These are phyloP conservation scores for Hassar affinis DNA, from an alignment of 2,113 vertebrate species.

Conservation along the genomic window DNA sequence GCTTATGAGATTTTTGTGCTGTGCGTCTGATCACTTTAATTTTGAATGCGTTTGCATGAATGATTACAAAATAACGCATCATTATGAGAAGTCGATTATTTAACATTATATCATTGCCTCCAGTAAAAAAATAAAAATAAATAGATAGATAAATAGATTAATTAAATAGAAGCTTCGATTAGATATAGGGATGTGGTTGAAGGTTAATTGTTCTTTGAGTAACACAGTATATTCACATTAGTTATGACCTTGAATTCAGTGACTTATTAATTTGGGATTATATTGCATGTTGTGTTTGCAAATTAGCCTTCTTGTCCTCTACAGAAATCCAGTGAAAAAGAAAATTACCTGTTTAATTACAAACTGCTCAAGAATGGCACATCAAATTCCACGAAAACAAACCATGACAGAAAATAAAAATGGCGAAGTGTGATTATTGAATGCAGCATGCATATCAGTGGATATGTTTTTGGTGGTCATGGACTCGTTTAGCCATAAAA, in stretches of 20 bases:
- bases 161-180: background rate
- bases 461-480: constrained; percentile 11
- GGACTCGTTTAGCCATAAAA: background rate
- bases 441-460: constrained; percentile 12
- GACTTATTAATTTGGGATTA: background rate
- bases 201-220: background rate
- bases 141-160: background rate
- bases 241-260: constrained; percentile 10
- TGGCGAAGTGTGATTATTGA: constrained; percentile 28
- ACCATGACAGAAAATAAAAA: background rate
- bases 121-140: background rate
- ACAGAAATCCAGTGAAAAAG: constrained; percentile 5
- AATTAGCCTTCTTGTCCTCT: constrained; percentile 30
- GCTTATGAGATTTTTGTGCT: constrained; percentile 8
- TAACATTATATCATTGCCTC: background rate
- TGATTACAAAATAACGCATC: background rate
- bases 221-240: background rate
- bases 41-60: background rate
- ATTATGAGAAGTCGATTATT: background rate
- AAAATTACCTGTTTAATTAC: constrained; percentile 29
- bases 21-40: background rate
- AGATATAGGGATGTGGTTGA: background rate
- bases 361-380: constrained; percentile 7
- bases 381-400: constrained; percentile 1
- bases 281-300: constrained; percentile 23